A percentile compares a stretch with the other conserved stretches of the same genome.
These are phyloP conservation scores for Kryptolebias marmoratus DNA, from an alignment of 2,113 vertebrate species.

Conservation along the genomic window DNA sequence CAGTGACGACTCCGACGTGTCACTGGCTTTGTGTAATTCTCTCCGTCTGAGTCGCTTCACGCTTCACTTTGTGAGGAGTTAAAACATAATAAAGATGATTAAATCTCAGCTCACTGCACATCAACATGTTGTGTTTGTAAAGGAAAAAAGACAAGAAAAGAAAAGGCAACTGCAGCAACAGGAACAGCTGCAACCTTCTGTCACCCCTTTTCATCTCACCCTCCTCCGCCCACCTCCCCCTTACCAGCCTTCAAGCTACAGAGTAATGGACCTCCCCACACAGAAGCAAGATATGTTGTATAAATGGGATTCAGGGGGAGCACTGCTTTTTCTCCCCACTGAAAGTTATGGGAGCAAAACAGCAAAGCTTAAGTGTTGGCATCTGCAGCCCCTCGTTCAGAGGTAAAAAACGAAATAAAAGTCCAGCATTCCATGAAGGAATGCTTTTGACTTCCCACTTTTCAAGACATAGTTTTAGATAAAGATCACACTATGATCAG, in stretches of 20 bases:
- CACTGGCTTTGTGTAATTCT: conserved; percentile 42
- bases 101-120: conserved; percentile 54
- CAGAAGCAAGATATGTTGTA: conserved; percentile 75
- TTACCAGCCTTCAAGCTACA: conserved; percentile 62
- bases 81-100: conserved; percentile 72
- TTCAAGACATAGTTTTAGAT: no score
- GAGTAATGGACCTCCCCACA: conserved; percentile 73
- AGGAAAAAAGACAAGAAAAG: background rate
- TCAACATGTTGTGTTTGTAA: conserved; percentile 55
- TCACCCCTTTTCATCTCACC: conserved; percentile 69
- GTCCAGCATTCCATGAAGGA: no score
- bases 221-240: conserved; percentile 16
- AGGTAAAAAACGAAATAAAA: conserved; percentile 3
- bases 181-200: conserved; percentile 61
- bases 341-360: conserved; percentile 68
- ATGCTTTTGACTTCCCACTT: no score
- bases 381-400: conserved; percentile 55
- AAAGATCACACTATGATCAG: no score
- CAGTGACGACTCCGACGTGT: conserved; percentile 33
- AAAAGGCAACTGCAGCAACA: conserved; percentile 38
- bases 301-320: conserved; percentile 73
- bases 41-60: conserved; percentile 6
- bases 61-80: conserved; percentile 51
- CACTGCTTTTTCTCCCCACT: conserved; percentile 70
- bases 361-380: conserved; percentile 67